These are phyloP conservation scores for Gymnocheta viridis DNA, from an alignment of 2,888 invertebrate genomes.

Conservation along the genomic window DNA sequence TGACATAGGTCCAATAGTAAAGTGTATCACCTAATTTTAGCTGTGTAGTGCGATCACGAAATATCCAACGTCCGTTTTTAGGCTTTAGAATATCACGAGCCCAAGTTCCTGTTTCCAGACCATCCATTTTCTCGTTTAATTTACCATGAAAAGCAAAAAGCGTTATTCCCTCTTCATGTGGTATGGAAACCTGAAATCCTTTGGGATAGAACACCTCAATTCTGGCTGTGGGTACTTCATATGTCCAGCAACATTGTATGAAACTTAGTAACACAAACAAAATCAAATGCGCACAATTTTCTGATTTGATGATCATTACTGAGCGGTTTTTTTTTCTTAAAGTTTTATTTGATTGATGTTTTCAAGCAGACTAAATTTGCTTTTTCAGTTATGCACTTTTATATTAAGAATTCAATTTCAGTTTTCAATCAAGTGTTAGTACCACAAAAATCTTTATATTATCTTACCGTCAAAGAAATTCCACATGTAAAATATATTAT, in stretches of 20 bases:
- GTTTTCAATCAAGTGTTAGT: slow-evolving; percentile 20
- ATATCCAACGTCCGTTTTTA: slow-evolving; percentile 86
- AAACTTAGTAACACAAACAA: neutral
- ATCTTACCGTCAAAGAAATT: too few species aligned
- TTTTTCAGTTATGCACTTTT: slow-evolving; percentile 6
- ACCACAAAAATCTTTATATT: too few species aligned
- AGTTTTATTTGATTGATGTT: neutral
- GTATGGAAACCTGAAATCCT: slow-evolving; percentile 84
- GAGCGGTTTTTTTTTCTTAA: neutral
- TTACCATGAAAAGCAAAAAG: slow-evolving; percentile 90
- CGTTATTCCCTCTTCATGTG: slow-evolving; percentile 85
- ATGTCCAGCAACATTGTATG: slow-evolving; percentile 68
- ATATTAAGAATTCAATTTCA: slow-evolving; percentile 33
- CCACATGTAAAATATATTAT: too few species aligned
- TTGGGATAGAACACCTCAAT: slow-evolving; percentile 83
- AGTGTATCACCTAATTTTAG: slow-evolving; percentile 86
- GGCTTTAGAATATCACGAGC: slow-evolving; percentile 85
- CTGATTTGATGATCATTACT: neutral
- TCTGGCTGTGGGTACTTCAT: slow-evolving; percentile 82
- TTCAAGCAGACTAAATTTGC: slow-evolving; percentile 18
- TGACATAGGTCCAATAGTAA: slow-evolving; percentile 90
- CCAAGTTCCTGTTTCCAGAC: slow-evolving; percentile 86
- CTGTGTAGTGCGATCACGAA: slow-evolving; percentile 84
- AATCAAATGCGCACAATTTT: neutral
- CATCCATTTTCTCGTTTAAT: slow-evolving; percentile 87